Evolutionary conservation across 2,113 vertebrate species (phyloP).

Genomic region (Megaceryle maxima): DNA sequence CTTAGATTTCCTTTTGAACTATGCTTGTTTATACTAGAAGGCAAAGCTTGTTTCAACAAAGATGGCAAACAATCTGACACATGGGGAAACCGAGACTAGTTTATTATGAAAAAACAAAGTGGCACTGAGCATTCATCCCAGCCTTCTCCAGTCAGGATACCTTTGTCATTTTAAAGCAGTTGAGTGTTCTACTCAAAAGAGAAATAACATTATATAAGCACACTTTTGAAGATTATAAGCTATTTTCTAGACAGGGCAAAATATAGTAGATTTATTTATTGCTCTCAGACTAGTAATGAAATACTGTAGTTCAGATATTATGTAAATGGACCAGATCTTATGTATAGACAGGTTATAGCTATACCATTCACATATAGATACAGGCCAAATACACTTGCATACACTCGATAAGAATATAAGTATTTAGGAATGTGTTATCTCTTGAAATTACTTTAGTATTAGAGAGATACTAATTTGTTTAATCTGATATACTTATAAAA

Average conservation of each 20-base stretch:
- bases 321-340: neutral
- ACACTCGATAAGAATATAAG: neutral
- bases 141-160: neutral
- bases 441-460: neutral
- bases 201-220: neutral
- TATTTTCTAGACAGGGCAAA: neutral
- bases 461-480: neutral
- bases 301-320: neutral
- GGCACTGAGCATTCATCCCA: neutral
- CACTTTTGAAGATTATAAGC: neutral
- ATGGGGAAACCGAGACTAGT: neutral
- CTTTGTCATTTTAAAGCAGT: neutral
- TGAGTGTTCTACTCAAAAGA: neutral
- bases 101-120: neutral
- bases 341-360: neutral
- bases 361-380: neutral
- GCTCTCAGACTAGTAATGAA: neutral
- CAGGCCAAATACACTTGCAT: neutral
- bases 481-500: neutral
- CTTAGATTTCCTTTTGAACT: neutral
- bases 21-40: neutral
- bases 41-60: neutral
- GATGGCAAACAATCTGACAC: neutral
- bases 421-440: neutral
- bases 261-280: neutral